phyloP scores from a whole-genome alignment of 2,888 invertebrate genomes.

The Melinopterus prodromus region DNA sequence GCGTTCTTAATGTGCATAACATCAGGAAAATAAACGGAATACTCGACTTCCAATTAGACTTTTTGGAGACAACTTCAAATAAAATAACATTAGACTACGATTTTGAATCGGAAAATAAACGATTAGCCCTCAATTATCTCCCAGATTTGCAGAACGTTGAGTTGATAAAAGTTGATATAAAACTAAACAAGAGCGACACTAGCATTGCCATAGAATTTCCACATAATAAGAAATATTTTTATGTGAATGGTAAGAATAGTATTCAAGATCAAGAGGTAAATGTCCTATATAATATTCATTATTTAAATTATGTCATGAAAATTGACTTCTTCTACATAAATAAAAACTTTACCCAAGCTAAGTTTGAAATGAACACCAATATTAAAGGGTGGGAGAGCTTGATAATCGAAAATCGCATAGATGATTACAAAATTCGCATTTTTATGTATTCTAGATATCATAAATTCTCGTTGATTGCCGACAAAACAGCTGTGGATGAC shows the following conservation, averaged over 20 bases:
- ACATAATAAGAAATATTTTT: constrained; percentile 29
- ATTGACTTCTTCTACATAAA: constrained; percentile 24
- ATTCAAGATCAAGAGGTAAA: constrained; percentile 17
- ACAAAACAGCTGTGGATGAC: constrained; percentile 35
- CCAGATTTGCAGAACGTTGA: background rate
- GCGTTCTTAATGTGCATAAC: constrained; percentile 7
- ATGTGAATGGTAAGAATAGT: constrained; percentile 9
- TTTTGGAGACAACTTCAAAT: background rate
- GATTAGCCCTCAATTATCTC: constrained; percentile 6
- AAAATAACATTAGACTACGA: constrained; percentile 15
- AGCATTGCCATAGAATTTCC: constrained; percentile 39
- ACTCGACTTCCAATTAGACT: constrained; percentile 10
- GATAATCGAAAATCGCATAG: constrained; percentile 38
- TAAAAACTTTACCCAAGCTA: constrained; percentile 35
- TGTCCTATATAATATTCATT: constrained; percentile 10
- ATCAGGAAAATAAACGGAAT: constrained; percentile 10
- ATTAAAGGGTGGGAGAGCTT: constrained; percentile 40
- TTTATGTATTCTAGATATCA: constrained; percentile 36
- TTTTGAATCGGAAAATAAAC: constrained; percentile 25
- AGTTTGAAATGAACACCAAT: constrained; percentile 38
- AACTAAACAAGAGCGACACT: constrained; percentile 7
- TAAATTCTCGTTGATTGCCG: constrained; percentile 34
- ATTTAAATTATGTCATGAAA: background rate
- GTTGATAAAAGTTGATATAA: constrained; percentile 5
- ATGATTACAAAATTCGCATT: constrained; percentile 38